Base-by-base conservation (phyloP, 2,113 vertebrate genomes). In the Poeciliopsis retropinna region DNA sequence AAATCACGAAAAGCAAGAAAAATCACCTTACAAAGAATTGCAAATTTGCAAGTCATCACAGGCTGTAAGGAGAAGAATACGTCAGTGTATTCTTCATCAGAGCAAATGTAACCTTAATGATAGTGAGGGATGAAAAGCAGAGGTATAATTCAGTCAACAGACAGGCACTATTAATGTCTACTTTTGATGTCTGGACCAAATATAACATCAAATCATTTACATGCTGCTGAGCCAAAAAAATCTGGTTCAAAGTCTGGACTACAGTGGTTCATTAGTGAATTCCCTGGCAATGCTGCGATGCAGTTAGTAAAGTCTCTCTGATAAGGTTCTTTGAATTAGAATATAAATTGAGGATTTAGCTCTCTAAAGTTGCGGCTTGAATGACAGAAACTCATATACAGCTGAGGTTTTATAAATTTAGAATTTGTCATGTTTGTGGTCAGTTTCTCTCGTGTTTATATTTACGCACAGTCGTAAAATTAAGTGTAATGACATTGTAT, bases 321-420 rank as follows among this genome's bases (percentile, higher is more conserved):
- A 29, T 66, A 19, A 8, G 30, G 39, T 37, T n/a, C 32, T 70
- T 62, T 51, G 14, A 69, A 63, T 44, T 71, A 15, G 9, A 75
- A 63, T 22, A 66, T 75, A 74, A 85, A 80, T 73, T 71, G 80
- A 22, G 34, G 17, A 28, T 72, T 54, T 72, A 67, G 28, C 12
- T 28, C 57, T 77, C 72, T 78, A 72, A 31, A 64, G 30, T 27
- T 60, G 64, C 51, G 29, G 60, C 34, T 74, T 8, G 32, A 32
- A 32, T 32, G 68, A 75, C 54, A 31, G 25, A 75, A 32, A 65
- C 29, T 65, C 82, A 34, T 61, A 62, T 2, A 30, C 71, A 82
- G 67, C 64, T 73, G 67, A 37, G 2, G 19, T 28, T 60, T 67
- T 14, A 69, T 12, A 31, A 70, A 82, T 60, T 27, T 27, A 34